Evolutionary conservation across 2,797 vertebrate species (phyloP), one percentile per base, ranked within the genome.

Genomic region (Girardinus metallicus): DNA sequence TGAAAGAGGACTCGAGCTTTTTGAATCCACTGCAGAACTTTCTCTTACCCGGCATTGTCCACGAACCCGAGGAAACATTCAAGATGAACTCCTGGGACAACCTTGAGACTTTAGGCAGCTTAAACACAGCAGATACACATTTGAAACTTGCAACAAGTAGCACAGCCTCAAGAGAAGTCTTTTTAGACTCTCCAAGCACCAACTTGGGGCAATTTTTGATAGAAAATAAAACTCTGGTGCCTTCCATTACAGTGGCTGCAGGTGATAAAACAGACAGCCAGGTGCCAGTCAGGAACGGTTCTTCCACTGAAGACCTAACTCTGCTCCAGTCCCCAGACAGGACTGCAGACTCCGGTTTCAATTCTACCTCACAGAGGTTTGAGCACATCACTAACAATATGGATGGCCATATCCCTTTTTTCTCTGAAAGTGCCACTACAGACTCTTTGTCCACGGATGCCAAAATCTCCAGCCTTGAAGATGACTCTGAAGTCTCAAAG

Each of bases 361-460:
- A 94, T 55, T 87, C 93, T 91, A 92, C 95, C 91, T 95, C 92
- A 77, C 85, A 92, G 85, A 85, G 23, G 78, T 89, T 92, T 3
- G 93, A 95, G 73, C 83, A 90, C 76, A 55, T 83, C 73, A 41
- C 88, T 75, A 87, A 86, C 92, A 83, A 94, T 49, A 41, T 23
- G 70, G 85, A 92, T 83, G 91, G 75, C 90, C 91, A 89, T 79
- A 91, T 87, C 53, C 76, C 76, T 49, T 80, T 77, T 1, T 88
- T 90, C 57, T 86, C 90, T 87, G 83, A 91, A 89, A 84, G 91
- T 91, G 89, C 91, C 90, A 91, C 87, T 53, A 83, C 60, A 86
- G 95, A 95, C 83, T 92, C 91, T 46, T 87, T 94, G 29, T 95
- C 94, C 77, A 91, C 78, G 62, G 92, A 95, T 95, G 94, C 96